These are phyloP conservation scores for Brachionus koreanus DNA, from an alignment of 1,140 invertebrate species.

Conservation along the genomic window DNA sequence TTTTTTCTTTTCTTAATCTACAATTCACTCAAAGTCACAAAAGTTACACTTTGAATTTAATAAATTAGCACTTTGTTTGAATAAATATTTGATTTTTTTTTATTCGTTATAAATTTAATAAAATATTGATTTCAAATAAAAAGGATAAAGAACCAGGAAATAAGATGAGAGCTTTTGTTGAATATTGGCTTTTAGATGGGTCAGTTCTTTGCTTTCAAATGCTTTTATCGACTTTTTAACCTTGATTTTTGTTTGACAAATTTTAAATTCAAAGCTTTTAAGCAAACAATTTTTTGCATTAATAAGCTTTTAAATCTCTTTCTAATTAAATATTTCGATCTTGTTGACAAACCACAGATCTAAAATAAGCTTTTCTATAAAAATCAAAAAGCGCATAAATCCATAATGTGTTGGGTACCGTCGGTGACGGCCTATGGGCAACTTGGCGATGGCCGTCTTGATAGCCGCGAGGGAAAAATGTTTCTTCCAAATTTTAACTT, in stretches of 20 bases:
- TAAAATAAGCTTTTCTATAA: neutral
- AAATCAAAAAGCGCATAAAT: too few species aligned
- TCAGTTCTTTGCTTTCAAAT: neutral
- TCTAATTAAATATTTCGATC: neutral
- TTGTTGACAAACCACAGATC: neutral
- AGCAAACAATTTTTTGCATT: neutral
- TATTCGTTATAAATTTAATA: neutral
- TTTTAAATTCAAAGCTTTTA: neutral
- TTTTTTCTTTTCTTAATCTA: neutral
- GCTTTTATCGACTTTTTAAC: neutral
- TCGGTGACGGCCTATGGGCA: too few species aligned
- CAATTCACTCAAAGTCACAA: constrained; percentile 2
- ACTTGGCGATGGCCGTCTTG: too few species aligned
- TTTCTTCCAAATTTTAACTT: too few species aligned
- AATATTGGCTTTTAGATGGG: neutral
- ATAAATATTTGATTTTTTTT: neutral
- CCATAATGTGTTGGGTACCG: too few species aligned
- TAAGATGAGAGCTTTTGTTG: neutral
- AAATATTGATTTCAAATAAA: constrained; percentile 18
- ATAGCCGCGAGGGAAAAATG: too few species aligned
- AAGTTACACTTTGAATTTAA: neutral
- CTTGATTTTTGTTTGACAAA: neutral
- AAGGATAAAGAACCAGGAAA: constrained; percentile 20
- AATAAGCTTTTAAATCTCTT: constrained; percentile 9
- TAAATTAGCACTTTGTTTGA: neutral